Percentiles rank a stretch among this genome's conserved stretches.
Evolutionary conservation across 2,113 vertebrate genomes (phyloP).

Genomic region (Uria aalge): DNA sequence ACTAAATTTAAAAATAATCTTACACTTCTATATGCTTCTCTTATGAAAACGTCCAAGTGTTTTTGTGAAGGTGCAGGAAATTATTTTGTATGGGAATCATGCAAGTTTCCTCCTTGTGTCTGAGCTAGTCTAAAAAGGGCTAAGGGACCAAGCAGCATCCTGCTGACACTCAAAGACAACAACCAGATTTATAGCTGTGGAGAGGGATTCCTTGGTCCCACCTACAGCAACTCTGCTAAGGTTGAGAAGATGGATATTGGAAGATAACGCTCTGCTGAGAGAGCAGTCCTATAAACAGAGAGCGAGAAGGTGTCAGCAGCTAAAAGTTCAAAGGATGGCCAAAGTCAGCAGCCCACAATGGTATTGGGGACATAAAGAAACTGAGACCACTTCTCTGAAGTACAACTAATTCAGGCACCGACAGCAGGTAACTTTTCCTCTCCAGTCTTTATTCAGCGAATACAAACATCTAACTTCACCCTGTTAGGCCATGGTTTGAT

Average conservation of each 20-base stretch:
- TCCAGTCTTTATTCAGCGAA: neutral
- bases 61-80: neutral
- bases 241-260: neutral
- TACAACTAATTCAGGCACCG: neutral
- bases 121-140: neutral
- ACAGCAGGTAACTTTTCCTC: neutral
- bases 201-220: neutral
- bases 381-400: neutral
- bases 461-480: neutral
- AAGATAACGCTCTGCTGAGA: neutral
- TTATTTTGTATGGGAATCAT: fast-evolving
- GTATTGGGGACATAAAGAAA: neutral
- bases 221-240: neutral
- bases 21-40: neutral
- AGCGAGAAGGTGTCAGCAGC: neutral
- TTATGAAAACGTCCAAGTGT: neutral
- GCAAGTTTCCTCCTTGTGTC: neutral
- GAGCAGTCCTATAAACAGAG: neutral
- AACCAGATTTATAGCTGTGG: neutral
- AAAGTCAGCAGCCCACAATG: neutral
- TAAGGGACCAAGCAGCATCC: fast-evolving
- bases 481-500: neutral
- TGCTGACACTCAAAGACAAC: neutral
- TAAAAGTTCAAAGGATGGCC: neutral
- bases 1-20: neutral